phyloP scores from a whole-genome alignment of 2,888 invertebrate genomes.

The Phortica magna region DNA sequence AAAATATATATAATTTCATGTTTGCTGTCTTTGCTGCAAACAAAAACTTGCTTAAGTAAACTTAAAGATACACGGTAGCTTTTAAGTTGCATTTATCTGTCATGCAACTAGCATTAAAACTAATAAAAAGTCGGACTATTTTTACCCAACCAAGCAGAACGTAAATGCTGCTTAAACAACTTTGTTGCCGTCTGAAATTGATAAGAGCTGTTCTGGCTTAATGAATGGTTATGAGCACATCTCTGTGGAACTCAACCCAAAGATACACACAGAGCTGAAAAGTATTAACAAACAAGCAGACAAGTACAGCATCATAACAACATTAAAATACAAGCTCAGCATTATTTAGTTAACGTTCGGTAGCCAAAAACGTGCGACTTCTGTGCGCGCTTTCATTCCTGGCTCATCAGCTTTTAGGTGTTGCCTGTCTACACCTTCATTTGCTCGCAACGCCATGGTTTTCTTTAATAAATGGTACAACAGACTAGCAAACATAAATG shows the following conservation, averaged over 20 bases:
- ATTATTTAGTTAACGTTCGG: background rate
- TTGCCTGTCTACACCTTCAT: background rate
- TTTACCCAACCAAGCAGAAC: background rate
- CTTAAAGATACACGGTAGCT: no score
- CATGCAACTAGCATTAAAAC: background rate
- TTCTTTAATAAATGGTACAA: background rate
- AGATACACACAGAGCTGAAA: background rate
- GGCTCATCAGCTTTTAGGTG: slow-evolving; percentile 3
- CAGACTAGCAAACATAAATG: background rate
- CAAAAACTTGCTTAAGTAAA: no score
- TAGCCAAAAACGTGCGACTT: background rate
- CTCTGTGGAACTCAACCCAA: background rate
- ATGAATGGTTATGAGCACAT: background rate
- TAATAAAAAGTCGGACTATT: background rate
- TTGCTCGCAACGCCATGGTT: background rate
- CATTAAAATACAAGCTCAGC: background rate
- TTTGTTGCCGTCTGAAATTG: slow-evolving; percentile 15
- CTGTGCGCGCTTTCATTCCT: background rate
- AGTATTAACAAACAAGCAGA: background rate
- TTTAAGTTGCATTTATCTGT: background rate
- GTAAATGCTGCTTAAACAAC: background rate
- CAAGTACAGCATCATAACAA: no score
- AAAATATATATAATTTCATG: background rate
- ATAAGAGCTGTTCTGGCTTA: background rate
- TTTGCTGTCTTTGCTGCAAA: background rate